These are phyloP conservation scores for Cremastinae sp. DNA, from an alignment of 2,888 invertebrate species.

Conservation along the genomic window DNA sequence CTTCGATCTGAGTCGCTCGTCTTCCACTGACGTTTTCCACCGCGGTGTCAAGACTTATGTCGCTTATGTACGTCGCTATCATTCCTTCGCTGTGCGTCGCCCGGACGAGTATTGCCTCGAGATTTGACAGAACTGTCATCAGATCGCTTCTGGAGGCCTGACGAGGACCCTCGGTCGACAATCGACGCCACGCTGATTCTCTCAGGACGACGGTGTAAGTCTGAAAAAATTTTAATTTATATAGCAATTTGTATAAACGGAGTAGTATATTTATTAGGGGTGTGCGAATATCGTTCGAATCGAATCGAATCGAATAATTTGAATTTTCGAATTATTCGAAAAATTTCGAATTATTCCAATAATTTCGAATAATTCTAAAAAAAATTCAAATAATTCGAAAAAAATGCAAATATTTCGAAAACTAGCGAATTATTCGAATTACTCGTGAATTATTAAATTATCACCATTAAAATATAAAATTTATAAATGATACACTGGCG, in stretches of 20 bases:
- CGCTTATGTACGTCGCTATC: conserved; percentile 87
- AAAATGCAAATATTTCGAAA: too few species aligned
- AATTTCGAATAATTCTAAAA: too few species aligned
- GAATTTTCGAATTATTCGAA: too few species aligned
- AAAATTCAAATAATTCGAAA: too few species aligned
- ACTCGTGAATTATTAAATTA: neutral
- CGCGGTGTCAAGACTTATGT: conserved; percentile 93
- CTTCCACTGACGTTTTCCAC: conserved; percentile 84
- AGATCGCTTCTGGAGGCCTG: conserved; percentile 90
- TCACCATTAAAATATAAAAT: too few species aligned
- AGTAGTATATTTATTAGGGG: neutral
- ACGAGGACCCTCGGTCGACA: conserved; percentile 82
- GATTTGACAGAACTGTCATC: conserved; percentile 90
- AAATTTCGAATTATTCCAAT: too few species aligned
- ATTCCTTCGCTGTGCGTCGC: conserved; percentile 87
- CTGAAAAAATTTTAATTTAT: too few species aligned
- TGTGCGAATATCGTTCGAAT: too few species aligned
- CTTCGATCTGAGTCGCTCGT: conserved; percentile 90
- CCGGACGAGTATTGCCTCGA: conserved; percentile 91
- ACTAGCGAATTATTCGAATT: too few species aligned
- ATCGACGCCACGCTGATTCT: conserved; percentile 86
- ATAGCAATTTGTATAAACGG: too few species aligned
- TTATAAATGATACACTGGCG: too few species aligned
- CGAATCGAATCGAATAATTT: too few species aligned
- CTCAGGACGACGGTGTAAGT: conserved; percentile 85